Evolutionary conservation across 2,888 invertebrate species (phyloP), one percentile per base, ranked within the genome.

Genomic region (Plemyria rubiginata): DNA sequence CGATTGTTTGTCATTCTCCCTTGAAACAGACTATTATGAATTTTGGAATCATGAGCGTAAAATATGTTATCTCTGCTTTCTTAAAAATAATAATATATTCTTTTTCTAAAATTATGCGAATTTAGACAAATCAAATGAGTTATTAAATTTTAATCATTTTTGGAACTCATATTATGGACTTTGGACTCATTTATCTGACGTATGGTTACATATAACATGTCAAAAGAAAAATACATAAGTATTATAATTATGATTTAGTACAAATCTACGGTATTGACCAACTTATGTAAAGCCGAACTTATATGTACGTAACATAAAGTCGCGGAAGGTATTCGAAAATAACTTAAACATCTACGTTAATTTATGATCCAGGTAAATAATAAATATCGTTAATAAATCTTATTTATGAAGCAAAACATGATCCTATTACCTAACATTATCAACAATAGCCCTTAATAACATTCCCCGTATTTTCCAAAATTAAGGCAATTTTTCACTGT

Each of bases 401-500:
- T 53, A 67, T 71, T 67, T 67, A 69, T 57, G 50, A 55, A 45
- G 38, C 41, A 51, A 54, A 62, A 54, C 59, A 54, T 62, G 59
- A 64, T 63, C 49, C 54, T 29, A 63, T 63, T 60, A 66, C 38
- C 59, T 51, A 40, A 51, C 54, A 58, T 61, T 62, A 60, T 62
- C 54, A 54, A 22, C 62, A 67, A 54, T 53, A 62, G 54, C 63
- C 43, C 60, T 58, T 58, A 16, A 41, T 59, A 50, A 66, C 54
- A 57, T 66, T 66, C 67, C 68, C 70, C 66, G 68, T 66, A 67
- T 73, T 73, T 75, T 73, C 70, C 69, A 65, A 84, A 84, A 87
- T 84, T 83, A 76, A 76, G 74, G 78, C 75, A 76, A 85, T 85
- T 81, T 79, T 81, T 86, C 84, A 85, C 70, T 64, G 63, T 63